Evolutionary conservation across 2,888 invertebrate genomes (phyloP).

Genomic region (Leucania comma): DNA sequence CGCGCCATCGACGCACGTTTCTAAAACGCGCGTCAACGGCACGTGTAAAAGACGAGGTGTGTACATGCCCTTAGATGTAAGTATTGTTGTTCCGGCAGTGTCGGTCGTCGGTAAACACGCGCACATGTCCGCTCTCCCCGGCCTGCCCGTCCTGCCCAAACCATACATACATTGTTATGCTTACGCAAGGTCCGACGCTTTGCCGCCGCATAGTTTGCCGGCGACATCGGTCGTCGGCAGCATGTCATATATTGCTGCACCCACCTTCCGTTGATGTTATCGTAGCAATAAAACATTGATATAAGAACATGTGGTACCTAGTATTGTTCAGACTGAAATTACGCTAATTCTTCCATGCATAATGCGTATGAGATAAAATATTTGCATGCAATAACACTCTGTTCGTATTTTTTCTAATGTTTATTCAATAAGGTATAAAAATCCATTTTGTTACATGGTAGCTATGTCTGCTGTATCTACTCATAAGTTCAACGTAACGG

Average conservation of each 20-base stretch:
- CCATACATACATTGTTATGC: slow-evolving; percentile 70
- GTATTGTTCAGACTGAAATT: slow-evolving; percentile 53
- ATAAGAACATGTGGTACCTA: slow-evolving; percentile 28
- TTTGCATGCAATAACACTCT: slow-evolving; percentile 39
- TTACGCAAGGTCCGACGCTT: slow-evolving; percentile 72
- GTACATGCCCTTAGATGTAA: no score
- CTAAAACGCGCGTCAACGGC: no score
- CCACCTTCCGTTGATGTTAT: slow-evolving; percentile 72
- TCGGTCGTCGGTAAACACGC: slow-evolving; percentile 55
- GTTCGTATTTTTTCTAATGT: slow-evolving; percentile 37
- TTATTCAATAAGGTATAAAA: slow-evolving; percentile 28
- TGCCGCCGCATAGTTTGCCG: slow-evolving; percentile 70
- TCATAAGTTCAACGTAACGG: background rate
- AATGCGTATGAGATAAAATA: slow-evolving; percentile 28
- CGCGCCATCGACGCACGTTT: no score
- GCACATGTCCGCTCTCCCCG: slow-evolving; percentile 53
- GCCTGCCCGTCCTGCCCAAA: slow-evolving; percentile 63
- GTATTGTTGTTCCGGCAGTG: slow-evolving; percentile 60
- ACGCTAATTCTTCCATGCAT: slow-evolving; percentile 47
- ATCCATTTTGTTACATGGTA: background rate
- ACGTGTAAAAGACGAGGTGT: no score
- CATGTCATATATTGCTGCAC: slow-evolving; percentile 73
- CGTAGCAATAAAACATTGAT: slow-evolving; percentile 52
- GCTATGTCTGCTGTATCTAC: background rate
- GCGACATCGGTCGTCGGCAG: slow-evolving; percentile 60